Percentiles rank a stretch among this genome's conserved stretches.
These are phyloP conservation scores for Nautilus pompilius DNA, from an alignment of 1,140 invertebrate species.

Conservation along the genomic window DNA sequence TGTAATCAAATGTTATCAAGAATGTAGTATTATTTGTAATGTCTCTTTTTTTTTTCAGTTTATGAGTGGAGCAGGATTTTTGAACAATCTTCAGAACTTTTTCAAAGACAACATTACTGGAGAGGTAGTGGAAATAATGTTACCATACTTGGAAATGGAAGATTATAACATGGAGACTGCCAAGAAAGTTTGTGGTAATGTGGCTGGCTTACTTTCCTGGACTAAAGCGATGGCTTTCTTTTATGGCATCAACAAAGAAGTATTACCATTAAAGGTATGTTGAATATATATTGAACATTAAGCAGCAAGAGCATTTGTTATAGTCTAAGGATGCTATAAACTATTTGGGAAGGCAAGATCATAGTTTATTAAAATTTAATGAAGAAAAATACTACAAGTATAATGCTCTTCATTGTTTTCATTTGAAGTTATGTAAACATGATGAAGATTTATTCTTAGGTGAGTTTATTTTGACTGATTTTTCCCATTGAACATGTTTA, in stretches of 20 bases:
- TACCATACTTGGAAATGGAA: conserved; percentile 87
- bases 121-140: conserved; percentile 89
- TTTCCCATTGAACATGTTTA: no score
- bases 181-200: conserved; percentile 78
- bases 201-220: conserved; percentile 92
- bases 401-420: no score
- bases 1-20: no score
- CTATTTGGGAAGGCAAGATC: no score
- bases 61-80: conserved; percentile 91
- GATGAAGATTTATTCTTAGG: no score
- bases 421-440: no score
- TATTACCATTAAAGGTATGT: conserved; percentile 81
- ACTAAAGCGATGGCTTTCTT: conserved; percentile 96
- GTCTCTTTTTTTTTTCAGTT: conserved; percentile 61
- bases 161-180: conserved; percentile 50
- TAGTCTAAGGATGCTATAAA: no score
- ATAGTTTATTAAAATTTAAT: no score
- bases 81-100: conserved; percentile 87
- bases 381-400: no score
- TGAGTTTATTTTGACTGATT: no score
- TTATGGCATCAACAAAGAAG: conserved; percentile 94
- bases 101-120: conserved; percentile 95
- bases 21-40: background rate
- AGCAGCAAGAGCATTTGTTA: no score
- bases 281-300: no score